phyloP scores from a whole-genome alignment of 2,888 invertebrate species.

The Brachypterus glaber region DNA sequence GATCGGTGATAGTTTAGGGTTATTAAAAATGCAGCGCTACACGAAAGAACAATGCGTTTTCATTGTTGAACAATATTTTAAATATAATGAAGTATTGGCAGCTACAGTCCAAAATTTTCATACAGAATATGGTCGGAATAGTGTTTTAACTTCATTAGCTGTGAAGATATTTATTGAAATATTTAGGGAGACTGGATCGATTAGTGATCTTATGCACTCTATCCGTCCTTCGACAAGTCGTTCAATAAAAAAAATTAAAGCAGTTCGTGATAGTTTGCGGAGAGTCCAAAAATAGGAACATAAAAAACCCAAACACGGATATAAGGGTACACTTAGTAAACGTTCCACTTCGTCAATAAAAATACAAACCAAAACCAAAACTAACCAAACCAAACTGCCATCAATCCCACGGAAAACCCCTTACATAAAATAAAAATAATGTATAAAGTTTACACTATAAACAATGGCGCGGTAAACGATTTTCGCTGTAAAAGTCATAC shows the following conservation, averaged over 20 bases:
- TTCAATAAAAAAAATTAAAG: conserved; percentile 19
- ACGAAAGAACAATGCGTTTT: conserved; percentile 3
- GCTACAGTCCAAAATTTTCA: conserved; percentile 12
- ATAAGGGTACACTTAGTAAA: not conserved
- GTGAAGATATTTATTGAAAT: conserved; percentile 28
- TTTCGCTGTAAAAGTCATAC: no score
- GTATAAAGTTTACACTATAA: no score
- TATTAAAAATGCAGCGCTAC: conserved; percentile 3
- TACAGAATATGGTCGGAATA: conserved; percentile 25
- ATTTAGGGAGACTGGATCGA: conserved; percentile 26
- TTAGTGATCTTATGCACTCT: conserved; percentile 22
- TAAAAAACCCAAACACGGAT: conserved; percentile 19
- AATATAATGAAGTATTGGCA: conserved; percentile 11
- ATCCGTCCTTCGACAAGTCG: conserved; percentile 19
- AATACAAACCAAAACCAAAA: no score
- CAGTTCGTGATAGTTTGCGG: conserved; percentile 23
- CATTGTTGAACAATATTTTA: conserved; percentile 9
- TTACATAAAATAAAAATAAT: not conserved
- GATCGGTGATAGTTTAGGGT: conserved; percentile 1
- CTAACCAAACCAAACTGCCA: no score
- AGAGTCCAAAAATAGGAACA: no score
- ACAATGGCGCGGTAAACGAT: no score
- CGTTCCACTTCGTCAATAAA: no score
- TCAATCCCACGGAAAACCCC: not conserved
- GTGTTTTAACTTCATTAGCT: conserved; percentile 25